Evolutionary conservation across 2,797 vertebrate genomes (phyloP), one percentile per base, ranked within the genome.

Genomic region (Neostethus bicornis): DNA sequence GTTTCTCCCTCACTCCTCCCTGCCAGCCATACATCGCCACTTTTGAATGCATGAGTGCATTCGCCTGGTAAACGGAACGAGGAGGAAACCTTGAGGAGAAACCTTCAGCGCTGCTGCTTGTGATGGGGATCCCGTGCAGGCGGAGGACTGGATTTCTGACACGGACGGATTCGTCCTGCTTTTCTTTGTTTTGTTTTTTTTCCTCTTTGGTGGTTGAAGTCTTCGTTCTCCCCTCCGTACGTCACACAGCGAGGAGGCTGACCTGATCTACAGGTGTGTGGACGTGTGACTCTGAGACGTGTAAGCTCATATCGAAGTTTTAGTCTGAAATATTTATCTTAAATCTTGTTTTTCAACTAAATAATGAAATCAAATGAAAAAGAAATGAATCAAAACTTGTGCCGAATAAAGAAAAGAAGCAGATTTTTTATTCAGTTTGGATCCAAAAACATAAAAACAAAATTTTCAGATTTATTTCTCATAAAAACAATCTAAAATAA

Each of bases 1-100:
- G 87, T 88, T 70, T 75, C 72, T 80, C 73, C 90, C 80, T 71
- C 28, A 43, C 66, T 21, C 60, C 29, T 38, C 34, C 68, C 29
- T 66, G 41, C 63, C 44, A 75, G 65, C 72, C 57, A 81, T 85
- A 73, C 72, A 66, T 83, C 83, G 50, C 61, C 35, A 25, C 44
- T 45, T 48, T 24, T 34, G n/a, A 53, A 59, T 37, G 28, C 20
- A 28, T 59, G 41, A 43, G 49, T 56, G 39, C 21, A 7, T n/a
- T 14, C 51, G 37, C 35, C 2, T 32, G 45, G 44, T 41, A 58
- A 46, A 68, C 51, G 7, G n/a, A 61, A 50, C 25, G 50, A 29
- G 46, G 39, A 50, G 46, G 26, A 31, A 23, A 56, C 58, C 47
- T 47, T 59, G 55, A 73, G 54, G 29, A 24, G 32, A 46, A 31